Percentiles rank a stretch among this genome's conserved stretches.
These are phyloP conservation scores for Cryptotermes secundus DNA, from an alignment of 1,140 invertebrate species.

Conservation along the genomic window DNA sequence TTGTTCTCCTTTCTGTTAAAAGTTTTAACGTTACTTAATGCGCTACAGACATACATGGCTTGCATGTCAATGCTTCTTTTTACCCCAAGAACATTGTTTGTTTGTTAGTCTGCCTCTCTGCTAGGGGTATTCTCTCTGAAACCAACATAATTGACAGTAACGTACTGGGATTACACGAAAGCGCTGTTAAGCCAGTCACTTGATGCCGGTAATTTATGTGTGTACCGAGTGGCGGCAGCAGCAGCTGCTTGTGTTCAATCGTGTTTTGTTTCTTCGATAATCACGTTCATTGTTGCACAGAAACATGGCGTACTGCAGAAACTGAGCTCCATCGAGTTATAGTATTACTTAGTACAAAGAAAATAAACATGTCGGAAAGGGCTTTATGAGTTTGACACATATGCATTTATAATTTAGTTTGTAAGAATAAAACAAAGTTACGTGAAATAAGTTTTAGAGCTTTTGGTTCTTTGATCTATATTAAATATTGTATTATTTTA, in stretches of 20 bases:
- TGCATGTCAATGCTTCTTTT: not conserved
- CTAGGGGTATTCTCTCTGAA: not conserved
- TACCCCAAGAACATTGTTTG: constrained; percentile 1
- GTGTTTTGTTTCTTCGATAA: not conserved
- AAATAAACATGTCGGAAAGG: too few relatives aligned
- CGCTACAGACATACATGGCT: constrained; percentile 5
- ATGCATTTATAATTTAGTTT: too few relatives aligned
- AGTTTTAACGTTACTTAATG: constrained; percentile 9
- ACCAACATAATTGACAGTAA: constrained; percentile 2
- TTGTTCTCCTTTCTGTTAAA: constrained; percentile 7
- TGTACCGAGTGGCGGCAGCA: constrained; percentile 3
- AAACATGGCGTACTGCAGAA: not conserved
- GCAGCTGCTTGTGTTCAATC: not conserved
- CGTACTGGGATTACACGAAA: not conserved
- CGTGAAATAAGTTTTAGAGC: too few relatives aligned
- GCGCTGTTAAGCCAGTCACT: not conserved
- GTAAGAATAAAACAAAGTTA: too few relatives aligned
- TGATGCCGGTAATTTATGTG: not conserved
- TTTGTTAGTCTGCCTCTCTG: not conserved
- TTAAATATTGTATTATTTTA: too few relatives aligned
- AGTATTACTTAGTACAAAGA: too few relatives aligned
- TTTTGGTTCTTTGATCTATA: too few relatives aligned
- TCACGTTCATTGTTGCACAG: not conserved
- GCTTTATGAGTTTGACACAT: too few relatives aligned
- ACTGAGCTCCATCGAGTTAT: not conserved